Conservation (phyloP, 2,888 invertebrate species). For the Ochropleura plecta region DNA sequence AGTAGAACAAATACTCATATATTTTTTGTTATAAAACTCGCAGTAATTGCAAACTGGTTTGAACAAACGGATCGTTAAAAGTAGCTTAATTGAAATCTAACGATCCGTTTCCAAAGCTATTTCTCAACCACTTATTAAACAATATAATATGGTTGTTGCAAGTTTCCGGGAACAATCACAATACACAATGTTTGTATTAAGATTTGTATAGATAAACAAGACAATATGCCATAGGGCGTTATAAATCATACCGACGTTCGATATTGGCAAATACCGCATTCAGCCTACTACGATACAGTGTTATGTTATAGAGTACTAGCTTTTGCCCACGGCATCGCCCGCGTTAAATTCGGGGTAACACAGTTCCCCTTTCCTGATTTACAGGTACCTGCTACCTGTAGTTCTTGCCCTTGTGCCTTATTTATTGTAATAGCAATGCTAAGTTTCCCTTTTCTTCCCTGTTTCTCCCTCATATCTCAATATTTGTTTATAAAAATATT, state of each 20-base stretch:
- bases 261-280: constrained; percentile 46
- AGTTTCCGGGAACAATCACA: background rate
- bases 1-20: constrained; percentile 20
- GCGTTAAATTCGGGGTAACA: no score
- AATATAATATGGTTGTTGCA: background rate
- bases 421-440: no score
- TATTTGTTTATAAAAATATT: no score
- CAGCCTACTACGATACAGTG: background rate
- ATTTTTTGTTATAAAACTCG: constrained; percentile 12
- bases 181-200: background rate
- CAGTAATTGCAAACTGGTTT: background rate
- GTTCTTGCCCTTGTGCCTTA: no score
- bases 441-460: no score
- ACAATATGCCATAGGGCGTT: constrained; percentile 15
- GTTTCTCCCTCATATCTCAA: no score
- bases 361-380: no score
- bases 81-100: constrained; percentile 25
- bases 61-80: constrained; percentile 8
- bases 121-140: background rate
- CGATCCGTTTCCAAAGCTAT: background rate
- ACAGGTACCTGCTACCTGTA: no score
- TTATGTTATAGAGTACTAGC: no score
- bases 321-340: no score
- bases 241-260: constrained; percentile 41
- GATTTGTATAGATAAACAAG: background rate